phyloP scores from a whole-genome alignment of 2,888 invertebrate genomes.

The Drosophila niveifrons region DNA sequence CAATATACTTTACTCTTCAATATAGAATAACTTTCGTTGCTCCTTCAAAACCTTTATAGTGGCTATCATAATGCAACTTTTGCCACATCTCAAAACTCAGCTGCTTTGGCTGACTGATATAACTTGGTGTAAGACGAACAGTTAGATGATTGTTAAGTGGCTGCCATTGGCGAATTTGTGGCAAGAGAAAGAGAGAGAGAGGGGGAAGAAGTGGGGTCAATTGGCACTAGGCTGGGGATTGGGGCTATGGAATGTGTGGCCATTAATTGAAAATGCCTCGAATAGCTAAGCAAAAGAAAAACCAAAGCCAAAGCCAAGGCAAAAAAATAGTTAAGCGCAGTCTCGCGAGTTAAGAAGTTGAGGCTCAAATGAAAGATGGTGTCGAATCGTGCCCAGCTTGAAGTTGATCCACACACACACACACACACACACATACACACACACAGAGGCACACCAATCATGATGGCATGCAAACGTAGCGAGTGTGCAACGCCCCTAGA shows the following conservation, averaged over 20 bases:
- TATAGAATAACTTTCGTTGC: too few relatives aligned
- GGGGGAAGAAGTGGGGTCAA: neutral
- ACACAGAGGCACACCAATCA: slow-evolving; percentile 63
- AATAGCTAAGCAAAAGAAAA: slow-evolving; percentile 18
- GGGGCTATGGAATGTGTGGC: slow-evolving; percentile 72
- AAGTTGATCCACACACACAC: slow-evolving; percentile 13
- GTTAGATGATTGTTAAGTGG: slow-evolving; percentile 44
- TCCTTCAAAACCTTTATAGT: neutral
- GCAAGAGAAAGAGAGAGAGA: slow-evolving; percentile 27
- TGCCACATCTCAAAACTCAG: neutral
- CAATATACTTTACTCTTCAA: too few relatives aligned
- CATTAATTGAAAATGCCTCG: slow-evolving; percentile 77
- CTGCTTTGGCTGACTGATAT: slow-evolving; percentile 3
- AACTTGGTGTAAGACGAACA: slow-evolving; percentile 36
- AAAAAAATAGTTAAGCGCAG: slow-evolving; percentile 51
- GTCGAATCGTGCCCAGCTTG: slow-evolving; percentile 71
- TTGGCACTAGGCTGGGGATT: neutral
- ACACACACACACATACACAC: slow-evolving; percentile 26
- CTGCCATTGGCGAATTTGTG: slow-evolving; percentile 71
- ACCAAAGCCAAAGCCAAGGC: slow-evolving; percentile 2
- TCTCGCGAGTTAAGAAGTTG: slow-evolving; percentile 43
- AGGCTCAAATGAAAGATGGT: slow-evolving; percentile 74
- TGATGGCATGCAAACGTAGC: slow-evolving; percentile 75
- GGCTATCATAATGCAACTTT: neutral
- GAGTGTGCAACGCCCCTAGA: slow-evolving; percentile 67